These are phyloP conservation scores for Hylia prasina DNA, from an alignment of 2,113 vertebrate species.

Conservation along the genomic window DNA sequence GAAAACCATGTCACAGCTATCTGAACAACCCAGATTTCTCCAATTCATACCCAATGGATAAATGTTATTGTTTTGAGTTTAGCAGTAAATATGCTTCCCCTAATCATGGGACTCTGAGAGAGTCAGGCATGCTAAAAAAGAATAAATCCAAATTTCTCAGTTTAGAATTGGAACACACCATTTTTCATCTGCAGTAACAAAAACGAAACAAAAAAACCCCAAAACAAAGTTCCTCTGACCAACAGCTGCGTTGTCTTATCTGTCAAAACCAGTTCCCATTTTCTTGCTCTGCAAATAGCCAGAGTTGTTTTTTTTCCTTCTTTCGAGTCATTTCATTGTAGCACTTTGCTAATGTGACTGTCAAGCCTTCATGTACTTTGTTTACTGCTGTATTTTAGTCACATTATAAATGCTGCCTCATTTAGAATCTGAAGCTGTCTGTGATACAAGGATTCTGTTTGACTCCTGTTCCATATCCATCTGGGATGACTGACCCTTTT, in stretches of 20 bases:
- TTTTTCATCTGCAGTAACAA: not conserved
- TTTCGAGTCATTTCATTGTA: not conserved
- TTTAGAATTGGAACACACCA: not conserved
- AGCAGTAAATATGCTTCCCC: not conserved
- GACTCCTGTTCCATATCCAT: not conserved
- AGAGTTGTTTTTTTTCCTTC: not conserved
- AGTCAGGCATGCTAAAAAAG: not conserved
- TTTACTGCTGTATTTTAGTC: slow-evolving; percentile 1
- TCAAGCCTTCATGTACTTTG: slow-evolving; percentile 8
- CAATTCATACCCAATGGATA: not conserved
- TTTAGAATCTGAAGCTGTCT: not conserved
- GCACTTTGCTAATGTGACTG: not conserved
- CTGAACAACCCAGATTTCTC: not conserved
- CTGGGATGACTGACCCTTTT: not conserved
- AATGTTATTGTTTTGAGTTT: not conserved
- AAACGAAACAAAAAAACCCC: not conserved
- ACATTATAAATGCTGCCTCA: not conserved
- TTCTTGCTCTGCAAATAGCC: not conserved
- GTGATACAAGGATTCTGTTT: not conserved
- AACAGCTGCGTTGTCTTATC: not conserved
- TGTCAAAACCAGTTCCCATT: slow-evolving; percentile 30
- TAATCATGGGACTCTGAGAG: slow-evolving; percentile 1
- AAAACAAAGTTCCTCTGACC: not conserved
- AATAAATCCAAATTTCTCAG: not conserved
- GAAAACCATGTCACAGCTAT: not conserved